phyloP scores from a whole-genome alignment of 1,140 invertebrate genomes.

The Brachionus koreanus region DNA sequence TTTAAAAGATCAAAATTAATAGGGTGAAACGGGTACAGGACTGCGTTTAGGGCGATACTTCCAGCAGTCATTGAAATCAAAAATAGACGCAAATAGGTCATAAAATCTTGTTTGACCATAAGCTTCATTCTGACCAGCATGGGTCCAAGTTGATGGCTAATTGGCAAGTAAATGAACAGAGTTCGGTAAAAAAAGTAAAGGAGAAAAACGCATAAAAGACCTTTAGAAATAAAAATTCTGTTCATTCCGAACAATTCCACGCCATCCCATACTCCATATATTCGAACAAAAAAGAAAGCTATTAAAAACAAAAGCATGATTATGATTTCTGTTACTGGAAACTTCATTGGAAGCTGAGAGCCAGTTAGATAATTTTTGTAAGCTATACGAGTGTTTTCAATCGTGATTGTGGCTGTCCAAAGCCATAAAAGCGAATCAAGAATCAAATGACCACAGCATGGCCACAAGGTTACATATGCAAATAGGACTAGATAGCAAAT shows the following conservation, averaged over 20 bases:
- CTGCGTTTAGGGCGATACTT: slow-evolving; percentile 58
- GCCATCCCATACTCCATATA: slow-evolving; percentile 48
- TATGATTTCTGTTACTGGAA: slow-evolving; percentile 46
- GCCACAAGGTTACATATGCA: slow-evolving; percentile 55
- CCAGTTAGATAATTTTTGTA: slow-evolving; percentile 49
- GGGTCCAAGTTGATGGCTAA: slow-evolving; percentile 59
- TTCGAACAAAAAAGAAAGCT: slow-evolving; percentile 49
- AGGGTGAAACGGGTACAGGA: slow-evolving; percentile 59
- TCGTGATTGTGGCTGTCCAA: slow-evolving; percentile 53
- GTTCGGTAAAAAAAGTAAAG: slow-evolving; percentile 60
- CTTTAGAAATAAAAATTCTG: slow-evolving; percentile 50
- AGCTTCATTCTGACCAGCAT: slow-evolving; percentile 57
- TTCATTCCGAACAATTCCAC: slow-evolving; percentile 39
- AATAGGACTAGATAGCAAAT: slow-evolving; percentile 56
- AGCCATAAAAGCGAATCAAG: slow-evolving; percentile 55
- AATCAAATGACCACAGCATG: slow-evolving; percentile 56
- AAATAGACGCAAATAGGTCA: slow-evolving; percentile 58
- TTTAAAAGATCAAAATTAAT: slow-evolving; percentile 51
- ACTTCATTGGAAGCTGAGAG: slow-evolving; percentile 50
- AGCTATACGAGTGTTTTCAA: slow-evolving; percentile 50
- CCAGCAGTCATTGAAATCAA: slow-evolving; percentile 57
- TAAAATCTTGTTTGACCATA: slow-evolving; percentile 59
- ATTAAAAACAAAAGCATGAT: slow-evolving; percentile 47
- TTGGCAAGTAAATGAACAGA: slow-evolving; percentile 57
- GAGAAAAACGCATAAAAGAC: slow-evolving; percentile 51